phyloP scores from a whole-genome alignment of 2,888 invertebrate genomes.

The Caenorhabditis zanzibari region DNA sequence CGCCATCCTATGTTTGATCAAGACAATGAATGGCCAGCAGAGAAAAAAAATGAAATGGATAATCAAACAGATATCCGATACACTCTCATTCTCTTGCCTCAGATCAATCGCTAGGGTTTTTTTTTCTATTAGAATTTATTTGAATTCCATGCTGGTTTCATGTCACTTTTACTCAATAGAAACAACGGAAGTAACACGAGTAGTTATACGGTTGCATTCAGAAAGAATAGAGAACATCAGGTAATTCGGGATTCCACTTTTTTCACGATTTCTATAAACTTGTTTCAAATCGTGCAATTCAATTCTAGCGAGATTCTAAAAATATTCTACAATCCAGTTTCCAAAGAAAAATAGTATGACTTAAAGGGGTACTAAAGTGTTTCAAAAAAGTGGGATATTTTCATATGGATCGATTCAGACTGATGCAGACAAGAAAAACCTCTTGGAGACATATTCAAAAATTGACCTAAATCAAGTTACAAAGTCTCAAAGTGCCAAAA shows the following conservation, averaged over 20 bases:
- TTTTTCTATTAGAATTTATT: not conserved
- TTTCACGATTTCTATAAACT: not conserved
- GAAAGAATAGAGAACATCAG: conserved; percentile 48
- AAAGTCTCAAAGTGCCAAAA: too few relatives aligned
- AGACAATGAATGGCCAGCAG: conserved; percentile 46
- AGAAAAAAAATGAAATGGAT: conserved; percentile 43
- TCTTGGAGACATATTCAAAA: too few relatives aligned
- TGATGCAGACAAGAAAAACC: not conserved
- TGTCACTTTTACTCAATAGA: conserved; percentile 50
- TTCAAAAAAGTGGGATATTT: too few relatives aligned
- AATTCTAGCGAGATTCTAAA: too few relatives aligned
- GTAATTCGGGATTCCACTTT: conserved; percentile 5
- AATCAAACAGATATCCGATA: conserved; percentile 47
- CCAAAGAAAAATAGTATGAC: not conserved
- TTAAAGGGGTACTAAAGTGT: too few relatives aligned
- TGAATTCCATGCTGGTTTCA: conserved; percentile 39
- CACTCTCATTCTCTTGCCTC: conserved; percentile 19
- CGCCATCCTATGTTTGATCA: conserved; percentile 44
- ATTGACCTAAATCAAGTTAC: too few relatives aligned
- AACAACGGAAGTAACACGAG: conserved; percentile 36
- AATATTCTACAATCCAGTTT: too few relatives aligned
- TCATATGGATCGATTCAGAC: too few relatives aligned
- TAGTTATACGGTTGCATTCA: conserved; percentile 45
- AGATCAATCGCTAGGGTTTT: conserved; percentile 28
- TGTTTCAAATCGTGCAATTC: too few relatives aligned